A percentile compares a stretch with the other conserved stretches of the same genome.
These are phyloP conservation scores for Cromileptes altivelis DNA, from an alignment of 2,113 vertebrate species.

Conservation along the genomic window DNA sequence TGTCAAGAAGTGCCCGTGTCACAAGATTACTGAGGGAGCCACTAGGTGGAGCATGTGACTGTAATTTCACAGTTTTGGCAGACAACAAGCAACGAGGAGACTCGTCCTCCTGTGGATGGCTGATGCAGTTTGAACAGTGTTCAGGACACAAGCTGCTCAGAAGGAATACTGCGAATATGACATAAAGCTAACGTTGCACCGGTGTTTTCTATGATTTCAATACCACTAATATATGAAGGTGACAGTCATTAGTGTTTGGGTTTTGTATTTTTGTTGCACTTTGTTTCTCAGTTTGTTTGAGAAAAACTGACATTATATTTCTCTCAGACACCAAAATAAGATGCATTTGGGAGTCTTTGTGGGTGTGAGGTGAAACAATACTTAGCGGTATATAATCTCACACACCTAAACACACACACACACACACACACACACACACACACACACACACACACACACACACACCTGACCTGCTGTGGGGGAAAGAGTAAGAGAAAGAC, in stretches of 20 bases:
- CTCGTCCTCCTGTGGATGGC: background rate
- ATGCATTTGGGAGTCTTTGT: background rate
- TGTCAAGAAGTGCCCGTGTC: background rate
- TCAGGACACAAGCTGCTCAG: background rate
- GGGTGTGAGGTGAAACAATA: background rate
- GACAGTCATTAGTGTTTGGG: background rate
- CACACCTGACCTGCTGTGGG: background rate
- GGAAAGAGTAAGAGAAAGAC: background rate
- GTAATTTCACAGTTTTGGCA: constrained; percentile 15
- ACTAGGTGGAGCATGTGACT: constrained; percentile 68
- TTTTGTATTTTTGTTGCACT: background rate
- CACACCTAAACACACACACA: background rate
- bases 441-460: background rate
- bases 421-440: background rate
- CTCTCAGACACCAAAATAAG: background rate
- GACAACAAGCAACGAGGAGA: background rate
- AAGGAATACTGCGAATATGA: background rate
- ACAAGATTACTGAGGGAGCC: constrained; percentile 38
- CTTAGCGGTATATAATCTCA: background rate
- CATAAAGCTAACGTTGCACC: background rate
- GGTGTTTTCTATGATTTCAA: background rate
- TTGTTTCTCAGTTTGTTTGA: background rate
- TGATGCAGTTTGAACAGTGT: constrained; percentile 2
- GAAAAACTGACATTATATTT: background rate
- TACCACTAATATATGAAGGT: background rate